Conservation (phyloP, 2,888 invertebrate genomes). For the Achlya flavicornis region DNA sequence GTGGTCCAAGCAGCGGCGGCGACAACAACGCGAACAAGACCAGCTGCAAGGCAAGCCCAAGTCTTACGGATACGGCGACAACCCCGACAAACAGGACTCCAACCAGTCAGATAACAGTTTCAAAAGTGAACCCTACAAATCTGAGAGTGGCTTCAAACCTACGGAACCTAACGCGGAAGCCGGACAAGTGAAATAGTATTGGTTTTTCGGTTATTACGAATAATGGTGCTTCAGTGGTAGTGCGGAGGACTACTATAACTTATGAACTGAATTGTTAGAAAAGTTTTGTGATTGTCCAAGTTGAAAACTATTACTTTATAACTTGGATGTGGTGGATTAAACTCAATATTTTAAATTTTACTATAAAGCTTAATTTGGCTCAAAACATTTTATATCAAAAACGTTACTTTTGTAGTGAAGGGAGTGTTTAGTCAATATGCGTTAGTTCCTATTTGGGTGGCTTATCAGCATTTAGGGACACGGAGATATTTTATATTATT, state of each 20-base stretch:
- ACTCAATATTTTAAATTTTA: background rate
- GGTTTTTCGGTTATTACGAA: slow-evolving; percentile 51
- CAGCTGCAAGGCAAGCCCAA: slow-evolving; percentile 63
- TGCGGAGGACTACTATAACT: slow-evolving; percentile 35
- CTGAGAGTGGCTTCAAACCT: slow-evolving; percentile 56
- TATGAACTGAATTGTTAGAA: too few species aligned
- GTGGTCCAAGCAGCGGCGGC: slow-evolving; percentile 98
- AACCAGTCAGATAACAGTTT: slow-evolving; percentile 52
- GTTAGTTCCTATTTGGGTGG: background rate
- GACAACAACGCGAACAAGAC: slow-evolving; percentile 91
- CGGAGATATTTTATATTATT: background rate
- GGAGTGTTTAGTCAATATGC: slow-evolving; percentile 1
- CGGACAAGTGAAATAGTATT: slow-evolving; percentile 75
- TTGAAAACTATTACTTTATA: slow-evolving; percentile 30
- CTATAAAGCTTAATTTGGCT: slow-evolving; percentile 12
- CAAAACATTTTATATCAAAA: slow-evolving; percentile 9
- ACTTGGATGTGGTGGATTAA: background rate
- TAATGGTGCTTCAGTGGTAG: slow-evolving; percentile 46
- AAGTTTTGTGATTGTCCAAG: too few species aligned
- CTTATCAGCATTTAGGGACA: background rate
- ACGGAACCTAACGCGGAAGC: slow-evolving; percentile 58
- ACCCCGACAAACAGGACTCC: slow-evolving; percentile 43
- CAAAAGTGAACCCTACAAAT: slow-evolving; percentile 62
- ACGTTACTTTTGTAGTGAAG: background rate
- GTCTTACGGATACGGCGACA: slow-evolving; percentile 48